Conservation (phyloP, 1,140 invertebrate species). For the Orius insidiosus region DNA sequence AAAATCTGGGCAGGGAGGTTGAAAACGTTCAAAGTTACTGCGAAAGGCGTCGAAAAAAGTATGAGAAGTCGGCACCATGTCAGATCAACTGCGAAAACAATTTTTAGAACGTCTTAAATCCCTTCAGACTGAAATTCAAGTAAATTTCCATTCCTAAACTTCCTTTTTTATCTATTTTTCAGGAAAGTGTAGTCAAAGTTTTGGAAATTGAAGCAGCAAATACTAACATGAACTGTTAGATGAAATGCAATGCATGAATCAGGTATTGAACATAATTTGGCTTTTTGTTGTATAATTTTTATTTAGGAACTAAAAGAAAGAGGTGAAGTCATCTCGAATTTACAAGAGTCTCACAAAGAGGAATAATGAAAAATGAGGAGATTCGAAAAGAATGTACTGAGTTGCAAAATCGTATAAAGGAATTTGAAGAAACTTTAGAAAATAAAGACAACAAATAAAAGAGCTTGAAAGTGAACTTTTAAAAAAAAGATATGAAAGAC, state of each 20-base stretch:
- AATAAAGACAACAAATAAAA: conserved; percentile 9
- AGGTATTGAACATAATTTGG: too few species aligned
- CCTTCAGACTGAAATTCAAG: not conserved
- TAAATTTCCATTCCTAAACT: too few species aligned
- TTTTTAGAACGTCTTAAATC: not conserved
- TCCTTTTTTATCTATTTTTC: too few species aligned
- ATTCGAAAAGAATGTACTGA: conserved; percentile 1
- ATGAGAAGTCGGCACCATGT: conserved; percentile 2
- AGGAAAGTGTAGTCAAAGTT: conserved; percentile 7
- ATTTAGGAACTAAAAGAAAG: conserved; percentile 16
- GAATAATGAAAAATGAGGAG: not conserved
- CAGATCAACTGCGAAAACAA: not conserved
- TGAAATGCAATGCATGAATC: conserved; percentile 16
- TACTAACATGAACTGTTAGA: conserved; percentile 10
- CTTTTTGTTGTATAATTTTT: too few species aligned
- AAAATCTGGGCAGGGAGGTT: conserved; percentile 12
- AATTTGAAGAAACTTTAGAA: conserved; percentile 5
- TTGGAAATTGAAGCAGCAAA: conserved; percentile 5
- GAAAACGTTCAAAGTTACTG: conserved; percentile 6
- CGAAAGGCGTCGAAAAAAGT: conserved; percentile 3
- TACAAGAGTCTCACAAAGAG: conserved; percentile 11
- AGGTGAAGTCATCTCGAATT: conserved; percentile 16
- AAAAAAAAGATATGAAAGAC: conserved; percentile 10
- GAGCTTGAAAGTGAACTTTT: conserved; percentile 12
- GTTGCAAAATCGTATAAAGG: not conserved